Base-by-base conservation (phyloP, 2,113 vertebrate species). In the Alethe castanea region DNA sequence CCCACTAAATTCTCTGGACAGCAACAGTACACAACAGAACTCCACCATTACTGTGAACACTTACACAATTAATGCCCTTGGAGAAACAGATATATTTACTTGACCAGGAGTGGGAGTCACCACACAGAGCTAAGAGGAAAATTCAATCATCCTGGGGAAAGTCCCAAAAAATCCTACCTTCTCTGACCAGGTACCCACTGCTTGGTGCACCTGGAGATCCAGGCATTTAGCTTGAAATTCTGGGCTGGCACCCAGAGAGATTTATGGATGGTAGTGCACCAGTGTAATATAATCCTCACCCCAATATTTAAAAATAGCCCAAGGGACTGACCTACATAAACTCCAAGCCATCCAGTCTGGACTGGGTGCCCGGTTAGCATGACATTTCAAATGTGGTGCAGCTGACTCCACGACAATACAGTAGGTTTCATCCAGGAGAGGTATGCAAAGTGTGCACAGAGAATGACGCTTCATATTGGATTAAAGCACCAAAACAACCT, bases 251-350 rank as follows among this genome's bases (percentile, higher is more conserved):
- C n/a, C 40, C 5, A 0, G 18, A 87, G 65, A 48, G 76, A 86
- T 92, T 94, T 90, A 48, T 38, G 56, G 48, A 69, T 81, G 36
- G 26, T 56, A 59, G 50, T 35, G 11, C 50, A 57, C 40, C 28
- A 57, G 25, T 19, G 90, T 83, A 92, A 89, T 22, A 66, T 60
- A 89, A 94, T 79, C 29, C 54, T 94, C 56, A 70, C 72, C 88
- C 52, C 66, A 14, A 26, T 84, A 73, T 40, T 95, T 93, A 60
- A 93, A 96, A 95, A 95, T 82, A 97, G 80, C 85, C 73, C 60
- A 26, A 72, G 83, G 80, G 77, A 61, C 62, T 92, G 85, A 54
- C 72, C 72, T 42, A 64, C 50, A 79, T 82, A 86, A 74, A 83
- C 59, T 59, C 33, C 45, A 73, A 64, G 50, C 53, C 54, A 69